These are phyloP conservation scores for Malachius bipustulatus DNA, from an alignment of 2,888 invertebrate species.

Conservation along the genomic window DNA sequence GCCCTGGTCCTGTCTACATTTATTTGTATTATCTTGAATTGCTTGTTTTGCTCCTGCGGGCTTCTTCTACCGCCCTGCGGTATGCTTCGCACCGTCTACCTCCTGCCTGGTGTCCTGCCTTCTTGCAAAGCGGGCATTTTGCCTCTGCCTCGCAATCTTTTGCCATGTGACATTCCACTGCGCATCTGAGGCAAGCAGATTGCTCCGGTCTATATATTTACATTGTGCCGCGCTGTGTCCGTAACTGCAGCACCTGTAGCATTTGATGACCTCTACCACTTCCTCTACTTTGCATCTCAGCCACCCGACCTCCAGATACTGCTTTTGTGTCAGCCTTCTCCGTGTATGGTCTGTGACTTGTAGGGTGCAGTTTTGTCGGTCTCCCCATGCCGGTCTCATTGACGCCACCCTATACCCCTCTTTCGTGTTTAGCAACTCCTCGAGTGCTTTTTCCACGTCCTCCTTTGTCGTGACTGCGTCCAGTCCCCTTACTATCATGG, in stretches of 20 bases:
- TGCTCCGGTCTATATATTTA: neutral
- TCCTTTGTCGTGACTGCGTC: conserved; percentile 4
- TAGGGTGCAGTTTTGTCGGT: too few species aligned
- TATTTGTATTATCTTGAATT: neutral
- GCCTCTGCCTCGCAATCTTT: neutral
- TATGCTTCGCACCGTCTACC: neutral
- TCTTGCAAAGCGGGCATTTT: neutral
- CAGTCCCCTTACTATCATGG: neutral
- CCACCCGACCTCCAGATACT: too few species aligned
- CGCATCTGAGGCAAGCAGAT: neutral
- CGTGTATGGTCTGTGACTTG: too few species aligned
- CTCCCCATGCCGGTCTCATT: too few species aligned
- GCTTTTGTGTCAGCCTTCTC: too few species aligned
- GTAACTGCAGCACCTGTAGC: too few species aligned
- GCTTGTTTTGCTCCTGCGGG: neutral
- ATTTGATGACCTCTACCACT: too few species aligned
- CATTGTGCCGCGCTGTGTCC: neutral
- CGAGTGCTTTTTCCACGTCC: too few species aligned
- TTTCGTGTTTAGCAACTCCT: too few species aligned
- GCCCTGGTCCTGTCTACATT: neutral
- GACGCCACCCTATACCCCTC: too few species aligned
- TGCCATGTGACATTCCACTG: neutral
- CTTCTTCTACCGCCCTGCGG: too few species aligned
- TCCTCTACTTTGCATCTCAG: too few species aligned
- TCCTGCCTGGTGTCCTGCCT: neutral